phyloP scores from a whole-genome alignment of 2,888 invertebrate species.

The Campoplex nolae region DNA sequence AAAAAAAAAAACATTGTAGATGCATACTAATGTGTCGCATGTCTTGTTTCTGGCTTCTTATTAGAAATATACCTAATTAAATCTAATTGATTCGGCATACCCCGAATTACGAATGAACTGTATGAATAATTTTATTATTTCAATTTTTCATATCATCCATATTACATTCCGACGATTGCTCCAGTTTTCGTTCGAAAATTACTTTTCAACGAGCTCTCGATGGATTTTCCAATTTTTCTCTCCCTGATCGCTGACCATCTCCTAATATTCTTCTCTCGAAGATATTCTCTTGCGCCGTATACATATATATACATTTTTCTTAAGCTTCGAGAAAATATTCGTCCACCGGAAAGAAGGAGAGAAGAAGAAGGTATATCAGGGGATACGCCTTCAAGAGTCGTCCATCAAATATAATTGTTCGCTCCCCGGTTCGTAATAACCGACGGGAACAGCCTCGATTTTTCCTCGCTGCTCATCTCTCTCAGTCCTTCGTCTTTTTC shows the following conservation, averaged over 20 bases:
- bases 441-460: conserved; percentile 61
- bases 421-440: conserved; percentile 62
- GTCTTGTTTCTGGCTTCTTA: no score
- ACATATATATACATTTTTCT: conserved; percentile 2
- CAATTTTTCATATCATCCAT: no score
- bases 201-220: not conserved
- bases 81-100: not conserved
- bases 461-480: conserved; percentile 49
- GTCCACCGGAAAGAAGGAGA: conserved; percentile 1
- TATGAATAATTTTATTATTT: not conserved
- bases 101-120: not conserved
- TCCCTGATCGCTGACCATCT: conserved; percentile 25
- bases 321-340: conserved; percentile 23
- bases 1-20: not conserved
- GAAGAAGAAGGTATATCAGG: conserved; percentile 9
- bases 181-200: not conserved
- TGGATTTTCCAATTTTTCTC: not conserved
- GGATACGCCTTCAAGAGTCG: conserved; percentile 64
- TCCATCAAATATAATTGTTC: conserved; percentile 77
- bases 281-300: not conserved
- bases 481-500: conserved; percentile 34
- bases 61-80: not conserved
- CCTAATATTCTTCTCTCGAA: conserved; percentile 48
- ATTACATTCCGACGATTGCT: no score
- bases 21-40: not conserved